These are phyloP conservation scores for Meandrina meandrites DNA, from an alignment of 92 coral and sea anemone species.

Conservation along the genomic window DNA sequence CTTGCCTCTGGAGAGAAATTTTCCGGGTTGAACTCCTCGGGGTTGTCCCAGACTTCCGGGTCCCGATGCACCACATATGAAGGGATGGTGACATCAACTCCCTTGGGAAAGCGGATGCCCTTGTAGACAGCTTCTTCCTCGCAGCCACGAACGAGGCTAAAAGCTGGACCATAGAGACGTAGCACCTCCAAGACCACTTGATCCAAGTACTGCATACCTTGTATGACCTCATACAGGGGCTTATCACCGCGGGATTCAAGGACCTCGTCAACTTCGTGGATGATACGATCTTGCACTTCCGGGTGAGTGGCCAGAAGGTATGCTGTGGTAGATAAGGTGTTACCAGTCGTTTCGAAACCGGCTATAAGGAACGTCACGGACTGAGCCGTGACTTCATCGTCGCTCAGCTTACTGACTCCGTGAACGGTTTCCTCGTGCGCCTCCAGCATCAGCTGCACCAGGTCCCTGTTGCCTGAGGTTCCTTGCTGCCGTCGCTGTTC, in stretches of 20 bases:
- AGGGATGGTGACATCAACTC: conserved; percentile 57
- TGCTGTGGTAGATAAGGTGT: conserved; percentile 58
- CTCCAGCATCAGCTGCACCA: conserved; percentile 70
- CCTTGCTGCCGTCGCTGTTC: conserved; percentile 42
- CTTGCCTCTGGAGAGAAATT: conserved; percentile 72
- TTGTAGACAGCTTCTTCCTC: conserved; percentile 50
- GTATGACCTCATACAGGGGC: conserved; percentile 57
- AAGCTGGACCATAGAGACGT: conserved; percentile 63
- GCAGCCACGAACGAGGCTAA: conserved; percentile 48
- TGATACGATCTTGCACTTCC: conserved; percentile 63
- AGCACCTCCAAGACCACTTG: conserved; percentile 65
- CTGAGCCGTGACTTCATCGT: conserved; percentile 71
- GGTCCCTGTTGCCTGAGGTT: conserved; percentile 25
- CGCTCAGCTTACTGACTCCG: conserved; percentile 57
- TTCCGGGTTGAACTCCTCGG: conserved; percentile 70
- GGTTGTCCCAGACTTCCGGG: conserved; percentile 71
- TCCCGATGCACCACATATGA: conserved; percentile 69
- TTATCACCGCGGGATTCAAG: conserved; percentile 27
- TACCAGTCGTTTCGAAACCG: conserved; percentile 73
- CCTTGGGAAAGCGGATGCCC: conserved; percentile 62
- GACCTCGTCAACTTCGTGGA: conserved; percentile 52
- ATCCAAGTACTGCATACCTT: conserved; percentile 57
- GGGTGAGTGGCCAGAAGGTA: conserved; percentile 63
- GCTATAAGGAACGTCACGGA: conserved; percentile 60
- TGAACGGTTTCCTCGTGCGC: conserved; percentile 61